phyloP scores from a whole-genome alignment of 1,140 invertebrate species.

The Drosophila fuyamai region DNA sequence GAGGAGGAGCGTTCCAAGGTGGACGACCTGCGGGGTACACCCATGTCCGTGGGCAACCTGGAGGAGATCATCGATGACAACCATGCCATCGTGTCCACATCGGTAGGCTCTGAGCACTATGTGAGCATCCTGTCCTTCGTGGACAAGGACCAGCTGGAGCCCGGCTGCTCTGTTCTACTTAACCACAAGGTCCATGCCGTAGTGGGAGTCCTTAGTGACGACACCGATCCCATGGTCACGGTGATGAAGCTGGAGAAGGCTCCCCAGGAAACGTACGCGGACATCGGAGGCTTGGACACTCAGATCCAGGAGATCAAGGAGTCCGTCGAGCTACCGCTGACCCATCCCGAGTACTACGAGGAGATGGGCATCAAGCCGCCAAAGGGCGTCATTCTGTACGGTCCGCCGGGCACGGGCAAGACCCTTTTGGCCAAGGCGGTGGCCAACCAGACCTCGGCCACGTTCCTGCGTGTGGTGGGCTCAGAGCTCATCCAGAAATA shows the following conservation, averaged over 20 bases:
- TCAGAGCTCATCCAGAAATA: conserved; percentile 99
- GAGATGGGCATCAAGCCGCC: conserved; percentile 99
- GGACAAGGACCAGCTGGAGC: conserved; percentile 99
- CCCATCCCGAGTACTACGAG: conserved; percentile 99
- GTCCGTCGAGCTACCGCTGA: conserved; percentile 98
- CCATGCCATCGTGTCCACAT: conserved; percentile 99
- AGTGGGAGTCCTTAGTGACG: conserved; percentile 98
- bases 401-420: conserved; percentile 99
- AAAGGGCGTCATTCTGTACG: conserved; percentile 99
- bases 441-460: conserved; percentile 99
- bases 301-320: conserved; percentile 99
- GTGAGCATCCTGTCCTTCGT: conserved; percentile 99
- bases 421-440: conserved; percentile 99
- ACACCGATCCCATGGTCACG: conserved; percentile 99
- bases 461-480: conserved; percentile 98
- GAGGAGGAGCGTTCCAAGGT: conserved; percentile 99
- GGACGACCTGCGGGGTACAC: conserved; percentile 98
- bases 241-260: conserved; percentile 99
- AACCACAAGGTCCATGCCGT: conserved; percentile 99
- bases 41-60: conserved; percentile 99
- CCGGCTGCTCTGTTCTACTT: conserved; percentile 98
- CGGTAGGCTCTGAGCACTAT: conserved; percentile 99
- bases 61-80: conserved; percentile 99
- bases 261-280: conserved; percentile 99
- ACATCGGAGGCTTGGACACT: conserved; percentile 99